Evolutionary conservation across 2,888 invertebrate genomes (phyloP).

Genomic region (Eucera pruinosa): DNA sequence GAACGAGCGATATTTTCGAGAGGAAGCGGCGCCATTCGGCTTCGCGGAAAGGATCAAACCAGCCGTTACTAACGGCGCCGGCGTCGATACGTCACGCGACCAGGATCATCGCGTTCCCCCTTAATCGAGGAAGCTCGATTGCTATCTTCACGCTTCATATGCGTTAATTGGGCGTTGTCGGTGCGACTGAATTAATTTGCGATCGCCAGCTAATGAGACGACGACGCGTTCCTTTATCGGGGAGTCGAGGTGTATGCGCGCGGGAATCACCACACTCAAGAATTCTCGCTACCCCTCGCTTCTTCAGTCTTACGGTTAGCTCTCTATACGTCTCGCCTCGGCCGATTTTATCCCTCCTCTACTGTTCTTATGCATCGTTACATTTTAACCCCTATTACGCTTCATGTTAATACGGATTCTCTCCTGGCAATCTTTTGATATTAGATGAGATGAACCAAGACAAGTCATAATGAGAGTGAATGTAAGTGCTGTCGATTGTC

Average conservation of each 20-base stretch:
- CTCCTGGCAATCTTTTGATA: too few species aligned
- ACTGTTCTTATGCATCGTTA: too few species aligned
- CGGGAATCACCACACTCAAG: constrained; percentile 12
- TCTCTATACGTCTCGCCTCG: too few species aligned
- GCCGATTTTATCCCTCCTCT: too few species aligned
- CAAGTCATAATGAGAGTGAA: too few species aligned
- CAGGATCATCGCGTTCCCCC: constrained; percentile 39
- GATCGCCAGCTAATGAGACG: constrained; percentile 75
- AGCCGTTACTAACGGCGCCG: constrained; percentile 67
- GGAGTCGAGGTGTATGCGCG: constrained; percentile 10
- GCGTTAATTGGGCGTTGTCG: constrained; percentile 80
- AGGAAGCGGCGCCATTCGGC: constrained; percentile 73
- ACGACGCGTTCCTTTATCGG: constrained; percentile 46
- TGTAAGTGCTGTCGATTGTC: too few species aligned
- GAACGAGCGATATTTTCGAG: constrained; percentile 72
- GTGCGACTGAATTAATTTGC: constrained; percentile 80
- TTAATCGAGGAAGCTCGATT: constrained; percentile 72
- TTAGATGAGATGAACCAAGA: too few species aligned
- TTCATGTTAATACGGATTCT: too few species aligned
- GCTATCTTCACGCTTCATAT: constrained; percentile 80
- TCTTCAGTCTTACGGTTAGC: too few species aligned
- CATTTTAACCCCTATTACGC: too few species aligned
- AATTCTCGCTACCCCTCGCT: constrained; percentile 13
- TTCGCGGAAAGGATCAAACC: constrained; percentile 72
- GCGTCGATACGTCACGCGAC: constrained; percentile 56